Conservation (phyloP, 92 coral and sea anemone species). For the Epizoanthus fatuus region DNA sequence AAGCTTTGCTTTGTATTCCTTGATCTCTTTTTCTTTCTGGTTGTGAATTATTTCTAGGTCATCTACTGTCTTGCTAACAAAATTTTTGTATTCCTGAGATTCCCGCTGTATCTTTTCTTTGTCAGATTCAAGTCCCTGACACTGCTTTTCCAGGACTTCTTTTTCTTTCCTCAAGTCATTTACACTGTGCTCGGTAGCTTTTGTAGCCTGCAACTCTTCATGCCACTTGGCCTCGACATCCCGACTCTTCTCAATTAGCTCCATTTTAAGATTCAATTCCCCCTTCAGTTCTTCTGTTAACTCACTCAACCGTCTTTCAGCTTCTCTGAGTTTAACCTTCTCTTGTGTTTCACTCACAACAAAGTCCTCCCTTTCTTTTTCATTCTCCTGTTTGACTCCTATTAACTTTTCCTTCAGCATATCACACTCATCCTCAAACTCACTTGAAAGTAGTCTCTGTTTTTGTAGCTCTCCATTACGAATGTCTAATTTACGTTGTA, state of each 20-base stretch:
- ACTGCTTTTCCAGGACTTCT: slow-evolving; percentile 17
- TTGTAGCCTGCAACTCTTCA: slow-evolving; percentile 1
- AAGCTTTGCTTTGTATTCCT: slow-evolving; percentile 30
- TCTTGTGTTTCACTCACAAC: slow-evolving; percentile 70
- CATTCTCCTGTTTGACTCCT: slow-evolving; percentile 63
- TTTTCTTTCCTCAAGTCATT: slow-evolving; percentile 34
- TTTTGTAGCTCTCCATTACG: slow-evolving; percentile 36
- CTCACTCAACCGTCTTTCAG: slow-evolving; percentile 48
- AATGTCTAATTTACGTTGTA: slow-evolving; percentile 25
- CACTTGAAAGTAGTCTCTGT: slow-evolving; percentile 53
- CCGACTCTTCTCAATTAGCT: slow-evolving; percentile 28
- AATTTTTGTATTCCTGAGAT: slow-evolving; percentile 33
- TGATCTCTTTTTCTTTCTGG: slow-evolving; percentile 24
- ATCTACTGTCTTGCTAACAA: slow-evolving; percentile 45
- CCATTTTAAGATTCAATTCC: slow-evolving; percentile 39
- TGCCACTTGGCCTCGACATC: slow-evolving; percentile 17
- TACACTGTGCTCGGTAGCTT: not conserved
- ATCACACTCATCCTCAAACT: slow-evolving; percentile 73
- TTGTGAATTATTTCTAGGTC: slow-evolving; percentile 41
- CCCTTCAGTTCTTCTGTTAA: slow-evolving; percentile 45
- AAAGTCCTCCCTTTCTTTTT: slow-evolving; percentile 69
- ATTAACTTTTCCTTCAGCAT: slow-evolving; percentile 70
- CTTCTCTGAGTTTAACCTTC: slow-evolving; percentile 68
- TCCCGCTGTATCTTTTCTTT: slow-evolving; percentile 27
- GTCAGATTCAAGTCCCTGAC: not conserved